Conservation (phyloP, 1,140 invertebrate species). For the Manduca sexta region DNA sequence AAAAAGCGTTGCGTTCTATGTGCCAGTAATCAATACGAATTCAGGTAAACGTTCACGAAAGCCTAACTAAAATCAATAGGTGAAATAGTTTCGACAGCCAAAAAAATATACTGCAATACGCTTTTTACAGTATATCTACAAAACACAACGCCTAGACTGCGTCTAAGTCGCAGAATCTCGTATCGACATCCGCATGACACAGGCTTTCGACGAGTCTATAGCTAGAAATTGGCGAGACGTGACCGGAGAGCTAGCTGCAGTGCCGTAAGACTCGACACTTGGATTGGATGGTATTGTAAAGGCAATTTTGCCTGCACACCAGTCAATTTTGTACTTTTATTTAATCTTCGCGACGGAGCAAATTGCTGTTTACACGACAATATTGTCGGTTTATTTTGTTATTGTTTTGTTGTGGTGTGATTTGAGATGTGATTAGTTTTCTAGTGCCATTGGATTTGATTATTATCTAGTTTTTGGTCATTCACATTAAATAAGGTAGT, state of each 20-base stretch:
- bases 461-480: no score
- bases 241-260: slow-evolving; percentile 27
- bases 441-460: no score
- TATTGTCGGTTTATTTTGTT: background rate
- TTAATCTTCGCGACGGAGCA: background rate
- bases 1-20: no score
- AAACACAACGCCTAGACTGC: no score
- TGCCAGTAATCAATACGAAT: no score
- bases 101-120: no score
- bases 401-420: background rate
- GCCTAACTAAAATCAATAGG: no score
- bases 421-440: no score
- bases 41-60: no score
- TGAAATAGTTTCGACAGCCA: no score
- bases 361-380: background rate
- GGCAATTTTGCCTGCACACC: slow-evolving; percentile 28
- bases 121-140: no score
- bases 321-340: slow-evolving; percentile 32
- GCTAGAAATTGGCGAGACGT: slow-evolving; percentile 35
- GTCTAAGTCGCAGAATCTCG: slow-evolving; percentile 2
- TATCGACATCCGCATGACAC: slow-evolving; percentile 9
- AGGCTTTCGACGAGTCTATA: slow-evolving; percentile 14
- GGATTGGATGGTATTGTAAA: slow-evolving; percentile 30
- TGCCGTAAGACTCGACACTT: slow-evolving; percentile 26
- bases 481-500: no score